Evolutionary conservation across 2,113 vertebrate genomes (phyloP), one percentile per base, ranked within the genome.

Genomic region (Archilochus colubris): DNA sequence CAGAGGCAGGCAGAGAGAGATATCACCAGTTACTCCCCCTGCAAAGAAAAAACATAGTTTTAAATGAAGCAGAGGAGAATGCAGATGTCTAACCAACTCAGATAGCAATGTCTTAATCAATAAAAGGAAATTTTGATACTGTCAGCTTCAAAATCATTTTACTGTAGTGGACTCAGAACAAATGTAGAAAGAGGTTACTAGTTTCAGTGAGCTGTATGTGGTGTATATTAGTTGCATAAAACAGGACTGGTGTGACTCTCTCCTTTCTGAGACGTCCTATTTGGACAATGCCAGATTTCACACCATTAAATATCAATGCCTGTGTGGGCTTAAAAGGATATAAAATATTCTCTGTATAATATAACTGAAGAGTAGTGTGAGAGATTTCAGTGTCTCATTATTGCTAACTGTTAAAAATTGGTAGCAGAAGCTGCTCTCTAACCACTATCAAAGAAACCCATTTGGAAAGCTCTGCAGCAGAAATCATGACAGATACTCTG

Each of bases 111-210:
- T 30, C 9, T 64, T 92, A 16, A 75, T 54, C 28, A 64, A 14
- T 21, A 66, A 57, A 70, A 64, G 40, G 25, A 30, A 78, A 36
- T 7, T 33, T 44, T 38, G 59, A 63, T 6, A 48, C 10, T 2
- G 4, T 16, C 43, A 76, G 2, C 17, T 36, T 57, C 7, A 51
- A 82, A 76, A 66, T 24, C 14, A 46, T 23, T 79, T 82, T 77
- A 69, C 43, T 73, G 54, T 1, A 43, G 19, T 44, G 40, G 46
- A 43, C 73, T 72, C n/a, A 50, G 40, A 72, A 11, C 36, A 79
- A 0, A 0, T 1, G 24, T 4, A 78, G 62, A 58, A 79, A 58
- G 67, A 76, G 21, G 30, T 20, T 25, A 59, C 0, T 28, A 23
- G 54, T 4, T 84, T 44, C 36, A 38, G 46, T 21, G 31, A 78